phyloP scores from a whole-genome alignment of 2,113 vertebrate species.

The Collichthys lucidus region DNA sequence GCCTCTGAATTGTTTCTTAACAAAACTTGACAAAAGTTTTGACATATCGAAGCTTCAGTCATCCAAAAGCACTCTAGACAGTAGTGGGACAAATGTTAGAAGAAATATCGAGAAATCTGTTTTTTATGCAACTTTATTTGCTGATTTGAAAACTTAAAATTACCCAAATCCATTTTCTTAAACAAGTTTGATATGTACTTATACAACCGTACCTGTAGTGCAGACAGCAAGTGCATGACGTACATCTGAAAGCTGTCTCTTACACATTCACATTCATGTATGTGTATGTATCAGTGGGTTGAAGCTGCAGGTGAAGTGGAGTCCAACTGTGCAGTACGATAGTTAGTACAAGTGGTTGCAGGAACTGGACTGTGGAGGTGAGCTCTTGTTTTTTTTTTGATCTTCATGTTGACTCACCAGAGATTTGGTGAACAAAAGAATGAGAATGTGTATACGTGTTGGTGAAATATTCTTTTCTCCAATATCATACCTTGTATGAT shows the following conservation, averaged over 20 bases:
- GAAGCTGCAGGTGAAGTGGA: neutral
- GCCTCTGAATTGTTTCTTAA: constrained; percentile 22
- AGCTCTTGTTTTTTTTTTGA: too few relatives aligned
- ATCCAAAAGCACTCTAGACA: constrained; percentile 14
- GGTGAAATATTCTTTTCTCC: neutral
- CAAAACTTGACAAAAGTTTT: constrained; percentile 31
- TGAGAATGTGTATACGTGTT: neutral
- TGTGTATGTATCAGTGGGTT: neutral
- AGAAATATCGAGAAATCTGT: neutral
- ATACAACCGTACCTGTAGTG: neutral
- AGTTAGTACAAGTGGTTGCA: neutral
- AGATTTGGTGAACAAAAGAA: neutral
- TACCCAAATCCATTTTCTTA: neutral
- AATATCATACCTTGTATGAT: neutral
- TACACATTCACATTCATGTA: neutral
- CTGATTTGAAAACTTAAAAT: neutral
- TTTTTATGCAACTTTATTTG: neutral
- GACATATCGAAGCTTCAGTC: constrained; percentile 23
- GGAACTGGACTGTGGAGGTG: too few relatives aligned
- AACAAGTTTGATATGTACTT: neutral
- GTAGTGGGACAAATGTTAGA: neutral
- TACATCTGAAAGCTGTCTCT: neutral
- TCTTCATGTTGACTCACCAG: neutral
- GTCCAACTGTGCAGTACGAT: neutral
- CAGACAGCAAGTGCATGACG: neutral